A percentile compares a stretch with the other conserved stretches of the same genome.
Conservation (phyloP, 2,888 invertebrate species). For the Villa cingulata region DNA sequence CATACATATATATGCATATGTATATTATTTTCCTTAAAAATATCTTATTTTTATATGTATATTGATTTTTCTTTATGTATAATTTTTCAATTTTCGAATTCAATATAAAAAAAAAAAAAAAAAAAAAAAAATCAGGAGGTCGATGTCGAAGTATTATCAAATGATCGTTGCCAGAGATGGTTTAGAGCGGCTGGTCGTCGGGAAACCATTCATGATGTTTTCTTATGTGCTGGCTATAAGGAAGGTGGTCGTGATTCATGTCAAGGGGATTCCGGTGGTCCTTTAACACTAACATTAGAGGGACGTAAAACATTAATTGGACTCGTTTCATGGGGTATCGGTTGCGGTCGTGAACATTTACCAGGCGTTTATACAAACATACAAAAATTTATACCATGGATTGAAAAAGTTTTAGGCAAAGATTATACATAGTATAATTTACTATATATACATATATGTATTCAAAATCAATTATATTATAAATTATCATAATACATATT, state of each 20-base stretch:
- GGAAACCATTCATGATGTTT: conserved; percentile 88
- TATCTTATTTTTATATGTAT: no score
- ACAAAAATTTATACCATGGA: conserved; percentile 85
- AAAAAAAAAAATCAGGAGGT: no score
- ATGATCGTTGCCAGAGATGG: conserved; percentile 85
- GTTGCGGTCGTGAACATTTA: conserved; percentile 76
- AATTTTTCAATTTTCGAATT: neutral
- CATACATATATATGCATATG: neutral
- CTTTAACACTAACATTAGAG: conserved; percentile 71
- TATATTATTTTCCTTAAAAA: no score
- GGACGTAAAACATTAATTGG: conserved; percentile 78
- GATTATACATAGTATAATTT: conserved; percentile 31
- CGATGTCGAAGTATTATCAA: conserved; percentile 75
- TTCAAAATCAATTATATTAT: no score
- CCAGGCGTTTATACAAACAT: conserved; percentile 89
- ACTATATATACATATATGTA: no score
- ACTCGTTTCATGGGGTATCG: conserved; percentile 80
- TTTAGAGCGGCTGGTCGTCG: conserved; percentile 78
- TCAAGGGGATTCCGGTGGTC: conserved; percentile 74
- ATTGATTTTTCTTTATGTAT: neutral
- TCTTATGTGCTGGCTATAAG: conserved; percentile 85
- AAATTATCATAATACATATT: no score
- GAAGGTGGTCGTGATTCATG: conserved; percentile 67
- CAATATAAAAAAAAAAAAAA: conserved; percentile 6
- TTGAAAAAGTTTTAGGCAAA: conserved; percentile 60